These are phyloP conservation scores for Cottoperca gobio DNA, from an alignment of 2,797 vertebrate genomes.

Conservation along the genomic window DNA sequence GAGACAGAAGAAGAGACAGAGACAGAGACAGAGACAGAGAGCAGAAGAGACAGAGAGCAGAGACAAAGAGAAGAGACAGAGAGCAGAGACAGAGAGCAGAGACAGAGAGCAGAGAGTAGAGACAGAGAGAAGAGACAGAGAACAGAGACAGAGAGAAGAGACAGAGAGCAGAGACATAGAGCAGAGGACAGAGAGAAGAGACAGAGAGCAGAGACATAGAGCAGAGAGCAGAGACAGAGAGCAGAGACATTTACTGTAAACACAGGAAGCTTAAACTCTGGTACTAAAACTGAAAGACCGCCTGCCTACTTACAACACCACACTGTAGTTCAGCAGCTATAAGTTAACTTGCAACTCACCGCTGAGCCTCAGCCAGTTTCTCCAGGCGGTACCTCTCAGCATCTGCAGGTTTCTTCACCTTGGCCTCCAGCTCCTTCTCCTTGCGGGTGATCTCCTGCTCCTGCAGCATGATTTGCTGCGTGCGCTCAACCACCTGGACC, in stretches of 20 bases:
- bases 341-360: conserved; percentile 69
- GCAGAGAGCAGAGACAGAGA: no score
- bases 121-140: no score
- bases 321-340: neutral
- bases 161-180: no score
- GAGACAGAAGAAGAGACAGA: no score
- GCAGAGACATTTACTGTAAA: no score
- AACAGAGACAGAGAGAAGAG: no score
- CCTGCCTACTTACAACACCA: neutral
- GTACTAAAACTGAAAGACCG: neutral
- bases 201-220: no score
- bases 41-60: no score
- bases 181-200: no score
- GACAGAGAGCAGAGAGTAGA: no score
- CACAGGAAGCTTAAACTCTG: neutral
- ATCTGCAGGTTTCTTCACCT: conserved; percentile 90
- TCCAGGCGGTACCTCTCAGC: conserved; percentile 90
- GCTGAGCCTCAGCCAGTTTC: conserved; percentile 89
- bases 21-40: no score
- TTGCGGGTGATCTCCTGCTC: conserved; percentile 91
- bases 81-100: conserved; percentile 1
- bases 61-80: no score
- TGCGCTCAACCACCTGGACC: conserved; percentile 91
- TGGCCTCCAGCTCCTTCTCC: conserved; percentile 93
- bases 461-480: conserved; percentile 91